phyloP scores from a whole-genome alignment of 2,888 invertebrate genomes.

The Melangyna quadrimaculata region DNA sequence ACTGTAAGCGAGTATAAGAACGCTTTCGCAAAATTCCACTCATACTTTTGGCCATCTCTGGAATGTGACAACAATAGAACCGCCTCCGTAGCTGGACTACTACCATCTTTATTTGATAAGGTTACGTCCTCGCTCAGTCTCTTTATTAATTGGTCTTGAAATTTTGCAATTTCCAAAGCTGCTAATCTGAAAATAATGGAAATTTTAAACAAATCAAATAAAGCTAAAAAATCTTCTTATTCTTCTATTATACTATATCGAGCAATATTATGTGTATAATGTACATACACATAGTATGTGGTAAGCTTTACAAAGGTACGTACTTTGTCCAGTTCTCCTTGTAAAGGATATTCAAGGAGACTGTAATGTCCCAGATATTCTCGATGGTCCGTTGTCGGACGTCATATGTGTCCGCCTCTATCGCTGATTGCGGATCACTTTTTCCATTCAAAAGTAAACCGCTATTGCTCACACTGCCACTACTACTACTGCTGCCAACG shows the following conservation, averaged over 20 bases:
- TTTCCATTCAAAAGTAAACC: conserved; percentile 71
- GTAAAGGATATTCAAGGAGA: conserved; percentile 92
- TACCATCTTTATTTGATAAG: conserved; percentile 79
- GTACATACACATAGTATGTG: background rate
- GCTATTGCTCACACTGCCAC: conserved; percentile 19
- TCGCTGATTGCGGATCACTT: conserved; percentile 77
- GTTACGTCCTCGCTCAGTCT: conserved; percentile 90
- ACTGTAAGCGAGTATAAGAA: conserved; percentile 97
- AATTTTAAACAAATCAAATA: conserved; percentile 28
- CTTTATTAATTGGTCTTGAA: conserved; percentile 91
- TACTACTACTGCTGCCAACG: conserved; percentile 63
- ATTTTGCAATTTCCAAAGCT: conserved; percentile 83
- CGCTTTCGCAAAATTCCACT: conserved; percentile 94
- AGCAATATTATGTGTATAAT: background rate
- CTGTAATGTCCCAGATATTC: conserved; percentile 95
- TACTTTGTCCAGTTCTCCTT: conserved; percentile 94
- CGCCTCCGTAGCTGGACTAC: conserved; percentile 80
- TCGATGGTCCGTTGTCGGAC: conserved; percentile 88
- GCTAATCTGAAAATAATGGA: conserved; percentile 77
- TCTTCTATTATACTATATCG: background rate
- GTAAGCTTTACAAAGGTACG: conserved; percentile 79
- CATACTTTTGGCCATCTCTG: conserved; percentile 83
- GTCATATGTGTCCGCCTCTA: conserved; percentile 82
- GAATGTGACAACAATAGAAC: conserved; percentile 79
- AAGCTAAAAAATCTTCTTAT: background rate